These are phyloP conservation scores for Onychomys torridus DNA, from an alignment of 2,797 vertebrate species.

Conservation along the genomic window DNA sequence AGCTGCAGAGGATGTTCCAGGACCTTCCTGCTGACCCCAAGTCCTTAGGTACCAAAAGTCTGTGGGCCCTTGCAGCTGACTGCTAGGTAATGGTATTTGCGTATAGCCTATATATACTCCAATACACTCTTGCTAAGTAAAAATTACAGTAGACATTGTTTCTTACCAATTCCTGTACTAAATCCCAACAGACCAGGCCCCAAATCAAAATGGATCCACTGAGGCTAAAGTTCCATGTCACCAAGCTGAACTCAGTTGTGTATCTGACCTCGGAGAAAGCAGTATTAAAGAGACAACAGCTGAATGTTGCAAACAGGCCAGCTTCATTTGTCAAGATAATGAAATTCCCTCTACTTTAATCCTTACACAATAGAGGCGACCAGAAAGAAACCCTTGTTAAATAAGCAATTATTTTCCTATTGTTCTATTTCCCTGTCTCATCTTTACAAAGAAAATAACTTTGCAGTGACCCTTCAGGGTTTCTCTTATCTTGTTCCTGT, in stretches of 20 bases:
- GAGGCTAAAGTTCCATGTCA: background rate
- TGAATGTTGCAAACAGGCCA: background rate
- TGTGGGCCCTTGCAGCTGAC: background rate
- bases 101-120: background rate
- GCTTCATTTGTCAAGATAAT: constrained; percentile 10
- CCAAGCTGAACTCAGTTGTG: background rate
- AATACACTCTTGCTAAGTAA: background rate
- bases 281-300: background rate
- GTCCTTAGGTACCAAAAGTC: too few relatives aligned
- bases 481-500: background rate
- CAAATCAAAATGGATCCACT: background rate
- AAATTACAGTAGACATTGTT: background rate
- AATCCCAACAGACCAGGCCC: background rate
- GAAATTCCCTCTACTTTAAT: constrained; percentile 18
- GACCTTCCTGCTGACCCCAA: background rate
- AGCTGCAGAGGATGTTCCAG: background rate
- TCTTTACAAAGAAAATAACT: background rate
- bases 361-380: background rate
- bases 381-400: background rate
- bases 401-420: background rate
- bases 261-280: background rate
- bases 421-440: background rate
- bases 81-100: background rate
- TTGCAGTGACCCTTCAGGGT: background rate
- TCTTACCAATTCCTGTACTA: background rate